Base-by-base conservation (phyloP, 2,888 invertebrate species). In the Dyspetes luteomarginatus region DNA sequence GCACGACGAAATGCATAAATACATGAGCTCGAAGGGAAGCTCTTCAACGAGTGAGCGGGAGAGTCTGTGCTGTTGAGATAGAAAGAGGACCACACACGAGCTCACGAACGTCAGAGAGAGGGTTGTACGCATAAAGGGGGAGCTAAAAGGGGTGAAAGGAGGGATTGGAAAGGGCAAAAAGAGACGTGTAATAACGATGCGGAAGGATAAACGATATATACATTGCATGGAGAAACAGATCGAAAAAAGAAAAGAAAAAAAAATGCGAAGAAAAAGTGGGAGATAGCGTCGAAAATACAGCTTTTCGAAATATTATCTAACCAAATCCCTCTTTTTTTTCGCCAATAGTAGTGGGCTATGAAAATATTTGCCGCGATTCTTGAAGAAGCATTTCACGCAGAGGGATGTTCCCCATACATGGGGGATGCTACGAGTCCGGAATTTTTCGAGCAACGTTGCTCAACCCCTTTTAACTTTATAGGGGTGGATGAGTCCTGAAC, bases 1-100 rank as follows among this genome's bases (percentile, higher is more conserved):
- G 74, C 60, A 55, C 79, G 82, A 79, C 81, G 83, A 89, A 91
- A 91, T 91, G 90, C 89, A 91, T 91, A 91, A 91, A 91, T 91
- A 91, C 90, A 91, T 91, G 90, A 91, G 87, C 86, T 86, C 84
- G 78, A 83, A 65, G 83, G 81, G 85, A 85, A 85, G 84, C 86
- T 85, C 72, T 36, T 48, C 58, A 71, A 36, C 30, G 48, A 48
- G 45, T 65, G 84, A 85, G 75, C 58, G 68, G 45, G 65, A 15
- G 74, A 68, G 55, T 65, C 75, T 67, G 67, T 75, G 28, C 48
- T 67, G 45, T 75, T 24, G 58, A 56, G 50, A 67, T 15, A 64
- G 64, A 79, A 69, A 74, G 64, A 69, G 64, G 52, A 58, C 45
- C 45, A 60, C 52, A 26, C 43, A 24, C 17, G 67, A 43, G 30